Percentiles rank a stretch among this genome's conserved stretches.
These are phyloP conservation scores for Bostrychus sinensis DNA, from an alignment of 2,113 vertebrate genomes.

Conservation along the genomic window DNA sequence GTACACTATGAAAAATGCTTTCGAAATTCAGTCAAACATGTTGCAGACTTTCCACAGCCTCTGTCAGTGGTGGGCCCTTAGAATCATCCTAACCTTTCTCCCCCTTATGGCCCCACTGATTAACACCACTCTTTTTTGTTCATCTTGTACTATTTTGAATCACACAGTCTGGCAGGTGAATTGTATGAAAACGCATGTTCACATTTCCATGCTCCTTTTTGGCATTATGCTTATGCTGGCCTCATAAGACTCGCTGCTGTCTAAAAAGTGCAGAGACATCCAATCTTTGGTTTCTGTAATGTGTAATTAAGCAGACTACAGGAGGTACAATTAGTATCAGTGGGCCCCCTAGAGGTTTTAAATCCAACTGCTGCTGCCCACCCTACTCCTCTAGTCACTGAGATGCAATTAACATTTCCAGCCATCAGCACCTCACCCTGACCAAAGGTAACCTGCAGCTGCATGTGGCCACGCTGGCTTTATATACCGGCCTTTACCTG, in stretches of 20 bases:
- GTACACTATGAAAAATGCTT: no score
- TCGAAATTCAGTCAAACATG: no score
- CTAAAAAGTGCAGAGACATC: neutral
- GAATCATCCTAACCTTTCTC: no score
- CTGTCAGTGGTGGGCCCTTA: no score
- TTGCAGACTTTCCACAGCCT: no score
- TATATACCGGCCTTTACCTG: conserved; percentile 39
- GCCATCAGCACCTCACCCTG: conserved; percentile 34
- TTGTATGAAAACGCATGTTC: no score
- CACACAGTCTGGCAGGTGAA: no score
- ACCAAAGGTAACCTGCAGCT: neutral
- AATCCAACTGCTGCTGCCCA: conserved; percentile 43
- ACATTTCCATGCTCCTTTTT: no score
- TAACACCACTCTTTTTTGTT: no score
- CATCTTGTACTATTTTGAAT: no score
- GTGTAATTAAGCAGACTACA: conserved; percentile 1
- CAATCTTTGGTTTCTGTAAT: neutral
- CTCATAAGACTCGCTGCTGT: neutral
- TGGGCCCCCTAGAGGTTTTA: conserved; percentile 60
- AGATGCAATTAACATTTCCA: conserved; percentile 28
- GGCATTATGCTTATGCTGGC: neutral
- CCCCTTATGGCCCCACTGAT: no score
- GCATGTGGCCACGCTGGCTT: neutral
- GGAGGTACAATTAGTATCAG: conserved; percentile 43
- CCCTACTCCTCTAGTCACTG: conserved; percentile 31